Base-by-base conservation (phyloP, 2,797 vertebrate species). In the Fundulus diaphanus region DNA sequence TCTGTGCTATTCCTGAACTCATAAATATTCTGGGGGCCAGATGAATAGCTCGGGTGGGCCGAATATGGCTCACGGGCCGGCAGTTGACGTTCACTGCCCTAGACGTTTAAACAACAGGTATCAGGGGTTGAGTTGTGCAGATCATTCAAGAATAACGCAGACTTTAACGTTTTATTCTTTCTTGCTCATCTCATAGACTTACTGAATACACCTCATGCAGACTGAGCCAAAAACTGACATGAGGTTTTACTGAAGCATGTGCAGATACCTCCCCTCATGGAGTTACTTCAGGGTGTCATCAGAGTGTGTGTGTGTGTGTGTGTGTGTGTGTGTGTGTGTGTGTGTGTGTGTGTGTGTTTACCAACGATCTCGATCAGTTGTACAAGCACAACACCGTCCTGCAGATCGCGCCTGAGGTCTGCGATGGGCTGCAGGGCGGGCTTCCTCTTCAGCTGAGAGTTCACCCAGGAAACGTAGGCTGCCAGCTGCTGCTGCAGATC, bases 401-500 rank as follows among this genome's bases (percentile, higher is more conserved):
- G 93, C 35, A 99, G 97, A 81, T 99, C 98, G 13, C 91, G 95
- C 31, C 97, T 92, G 85, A 99, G 95, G 88, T 99, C 97, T 72
- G 94, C 93, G 66, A 99, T 96, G 0, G 93, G 96, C 75, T 92
- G 95, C 87, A 96, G 82, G 0, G 93, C 92, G 0, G 97, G 96
- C 82, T 95, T 96, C 95, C 96, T 99, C 95, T 88, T 97, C 87
- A 99, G 94, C 92, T 99, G 98, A n/a, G 96, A 95, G 40, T 99
- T 99, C 92, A 99, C 97, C 98, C 98, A 99, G 91, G 97, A 97
- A 85, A 99, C 96, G 1, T 99, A 99, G 0, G 97, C 95, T 85
- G 97, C 96, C 74, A 99, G 92, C 73, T 99, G 98, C 87, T 99
- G 97, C 98, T 99, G 94, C 82, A 90, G 92, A 69, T 90, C 74